Conservation (phyloP, 2,113 vertebrate species). For the Upupa epops region DNA sequence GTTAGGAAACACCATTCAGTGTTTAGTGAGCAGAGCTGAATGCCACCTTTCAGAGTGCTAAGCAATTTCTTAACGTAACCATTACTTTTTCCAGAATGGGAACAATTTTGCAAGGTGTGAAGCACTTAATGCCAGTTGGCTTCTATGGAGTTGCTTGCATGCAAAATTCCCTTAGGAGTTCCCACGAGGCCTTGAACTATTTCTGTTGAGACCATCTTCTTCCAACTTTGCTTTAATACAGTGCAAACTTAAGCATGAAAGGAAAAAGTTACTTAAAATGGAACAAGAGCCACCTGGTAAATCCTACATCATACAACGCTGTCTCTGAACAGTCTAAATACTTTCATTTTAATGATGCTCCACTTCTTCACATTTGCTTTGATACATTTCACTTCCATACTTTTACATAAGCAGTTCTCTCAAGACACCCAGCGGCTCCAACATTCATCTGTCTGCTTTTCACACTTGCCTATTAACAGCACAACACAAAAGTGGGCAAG, state of each 20-base stretch:
- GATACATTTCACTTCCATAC: neutral
- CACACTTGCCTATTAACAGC: neutral
- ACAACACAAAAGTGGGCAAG: neutral
- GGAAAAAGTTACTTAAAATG: neutral
- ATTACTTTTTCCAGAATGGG: neutral
- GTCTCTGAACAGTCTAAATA: neutral
- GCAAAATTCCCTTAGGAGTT: neutral
- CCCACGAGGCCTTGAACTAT: neutral
- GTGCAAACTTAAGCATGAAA: neutral
- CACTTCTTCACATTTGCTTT: neutral
- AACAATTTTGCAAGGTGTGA: neutral
- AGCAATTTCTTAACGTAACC: neutral
- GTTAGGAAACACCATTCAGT: neutral
- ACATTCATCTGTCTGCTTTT: neutral
- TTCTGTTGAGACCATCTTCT: neutral
- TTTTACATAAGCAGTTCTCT: neutral
- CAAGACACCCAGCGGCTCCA: neutral
- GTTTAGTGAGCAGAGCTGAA: neutral
- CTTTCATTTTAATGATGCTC: neutral
- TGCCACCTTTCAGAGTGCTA: neutral
- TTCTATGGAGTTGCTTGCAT: neutral
- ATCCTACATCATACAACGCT: neutral
- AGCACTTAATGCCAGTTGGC: neutral
- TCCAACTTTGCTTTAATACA: slow-evolving; percentile 6
- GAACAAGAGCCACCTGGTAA: neutral